Conservation (phyloP, 2,888 invertebrate genomes). For the Alentia gelatinosa region DNA sequence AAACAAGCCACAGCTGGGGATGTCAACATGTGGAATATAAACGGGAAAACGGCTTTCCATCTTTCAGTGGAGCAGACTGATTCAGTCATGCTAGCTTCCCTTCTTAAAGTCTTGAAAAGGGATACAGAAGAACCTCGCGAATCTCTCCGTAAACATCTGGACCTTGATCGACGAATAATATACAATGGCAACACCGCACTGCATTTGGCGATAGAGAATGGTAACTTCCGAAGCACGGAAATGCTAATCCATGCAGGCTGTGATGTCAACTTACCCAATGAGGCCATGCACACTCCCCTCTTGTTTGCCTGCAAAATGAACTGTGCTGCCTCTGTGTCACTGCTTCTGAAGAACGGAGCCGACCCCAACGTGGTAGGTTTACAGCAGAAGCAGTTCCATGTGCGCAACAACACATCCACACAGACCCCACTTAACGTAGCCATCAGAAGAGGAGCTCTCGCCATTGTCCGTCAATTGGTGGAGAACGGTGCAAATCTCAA, state of each 20-base stretch:
- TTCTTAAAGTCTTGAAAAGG: not conserved
- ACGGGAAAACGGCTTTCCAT: conserved; percentile 27
- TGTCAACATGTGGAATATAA: conserved; percentile 32
- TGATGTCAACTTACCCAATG: not conserved
- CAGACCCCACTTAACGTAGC: conserved; percentile 12
- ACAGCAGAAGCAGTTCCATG: not conserved
- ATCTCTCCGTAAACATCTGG: not conserved
- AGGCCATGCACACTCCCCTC: not conserved
- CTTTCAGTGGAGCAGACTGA: not conserved
- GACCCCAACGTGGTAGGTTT: not conserved
- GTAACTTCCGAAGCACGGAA: not conserved
- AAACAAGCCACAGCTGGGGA: not conserved
- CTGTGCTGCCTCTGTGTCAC: not conserved
- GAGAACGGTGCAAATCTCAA: conserved; percentile 47
- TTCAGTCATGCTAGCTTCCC: not conserved
- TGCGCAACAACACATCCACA: not conserved
- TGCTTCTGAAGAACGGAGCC: not conserved
- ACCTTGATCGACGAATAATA: not conserved
- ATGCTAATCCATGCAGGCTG: not conserved
- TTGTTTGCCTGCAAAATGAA: conserved; percentile 18
- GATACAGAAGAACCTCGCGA: not conserved
- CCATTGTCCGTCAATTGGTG: not conserved
- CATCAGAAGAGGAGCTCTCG: not conserved
- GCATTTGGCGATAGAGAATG: not conserved
- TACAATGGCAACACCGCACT: conserved; percentile 41